These are phyloP conservation scores for Philantomba maxwellii DNA, from an alignment of 2,113 vertebrate genomes.

Conservation along the genomic window DNA sequence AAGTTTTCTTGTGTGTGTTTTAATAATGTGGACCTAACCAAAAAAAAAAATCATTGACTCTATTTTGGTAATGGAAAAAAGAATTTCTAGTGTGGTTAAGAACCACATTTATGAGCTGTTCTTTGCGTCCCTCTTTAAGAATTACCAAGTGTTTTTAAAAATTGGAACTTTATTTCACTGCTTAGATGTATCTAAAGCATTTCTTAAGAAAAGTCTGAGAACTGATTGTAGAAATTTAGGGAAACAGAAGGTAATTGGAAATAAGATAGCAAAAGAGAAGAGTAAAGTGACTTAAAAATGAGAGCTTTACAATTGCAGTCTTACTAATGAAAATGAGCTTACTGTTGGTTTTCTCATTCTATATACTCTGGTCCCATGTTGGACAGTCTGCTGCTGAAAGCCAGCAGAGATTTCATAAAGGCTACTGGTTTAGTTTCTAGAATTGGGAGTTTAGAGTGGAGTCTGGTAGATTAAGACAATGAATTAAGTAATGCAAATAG, in stretches of 20 bases:
- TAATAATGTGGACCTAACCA: not conserved
- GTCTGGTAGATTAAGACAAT: not conserved
- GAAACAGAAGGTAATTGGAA: not conserved
- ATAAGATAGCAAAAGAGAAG: not conserved
- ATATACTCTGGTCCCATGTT: not conserved
- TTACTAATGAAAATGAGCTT: not conserved
- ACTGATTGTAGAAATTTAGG: not conserved
- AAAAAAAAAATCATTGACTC: not conserved
- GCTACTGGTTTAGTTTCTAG: not conserved
- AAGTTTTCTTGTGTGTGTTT: not conserved
- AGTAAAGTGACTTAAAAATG: not conserved
- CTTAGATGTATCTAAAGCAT: conserved; percentile 29
- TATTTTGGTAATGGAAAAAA: conserved; percentile 57
- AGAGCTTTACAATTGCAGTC: not conserved
- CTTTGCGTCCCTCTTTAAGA: conserved; percentile 48
- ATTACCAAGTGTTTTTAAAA: conserved; percentile 40
- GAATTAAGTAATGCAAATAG: not conserved
- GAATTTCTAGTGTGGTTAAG: conserved; percentile 47
- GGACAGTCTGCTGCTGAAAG: not conserved
- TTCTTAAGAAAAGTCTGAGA: conserved; percentile 45
- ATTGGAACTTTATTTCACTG: conserved; percentile 33
- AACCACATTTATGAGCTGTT: conserved; percentile 48
- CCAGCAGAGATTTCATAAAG: not conserved
- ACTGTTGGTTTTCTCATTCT: conserved; percentile 17
- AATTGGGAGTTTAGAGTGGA: not conserved